Conservation (phyloP, 1,140 invertebrate species). For the Mya arenaria region DNA sequence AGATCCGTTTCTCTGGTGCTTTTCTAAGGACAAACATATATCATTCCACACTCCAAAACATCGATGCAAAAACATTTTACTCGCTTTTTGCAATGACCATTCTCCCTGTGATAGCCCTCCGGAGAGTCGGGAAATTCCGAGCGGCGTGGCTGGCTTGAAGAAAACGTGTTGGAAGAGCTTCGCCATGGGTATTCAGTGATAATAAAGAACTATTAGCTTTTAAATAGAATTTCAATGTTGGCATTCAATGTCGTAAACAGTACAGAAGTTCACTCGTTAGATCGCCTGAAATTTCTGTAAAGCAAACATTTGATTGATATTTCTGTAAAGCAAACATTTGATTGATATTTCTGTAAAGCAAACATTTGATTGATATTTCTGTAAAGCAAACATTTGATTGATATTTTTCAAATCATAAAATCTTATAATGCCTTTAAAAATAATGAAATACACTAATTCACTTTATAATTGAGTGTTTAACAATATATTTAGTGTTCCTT, state of each 20-base stretch:
- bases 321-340: too few species aligned
- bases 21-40: slow-evolving; percentile 8
- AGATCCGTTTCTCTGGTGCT: slow-evolving; percentile 39
- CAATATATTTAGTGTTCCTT: too few species aligned
- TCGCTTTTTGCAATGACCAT: slow-evolving; percentile 37
- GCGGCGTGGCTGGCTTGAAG: slow-evolving; percentile 57
- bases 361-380: too few species aligned
- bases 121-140: background rate
- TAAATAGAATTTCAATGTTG: background rate
- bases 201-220: background rate
- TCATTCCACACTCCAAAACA: slow-evolving; percentile 29
- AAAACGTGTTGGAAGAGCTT: slow-evolving; percentile 66
- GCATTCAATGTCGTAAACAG: background rate
- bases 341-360: too few species aligned
- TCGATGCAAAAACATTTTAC: slow-evolving; percentile 23
- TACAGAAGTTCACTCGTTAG: background rate
- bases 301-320: too few species aligned
- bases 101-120: slow-evolving; percentile 28
- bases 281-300: too few species aligned
- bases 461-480: too few species aligned
- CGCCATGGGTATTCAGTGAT: slow-evolving; percentile 61
- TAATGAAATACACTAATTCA: too few species aligned
- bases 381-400: too few species aligned
- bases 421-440: too few species aligned
- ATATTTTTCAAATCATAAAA: too few species aligned